These are phyloP conservation scores for Enchytraeus crypticus DNA, from an alignment of 2,888 invertebrate genomes.

Conservation along the genomic window DNA sequence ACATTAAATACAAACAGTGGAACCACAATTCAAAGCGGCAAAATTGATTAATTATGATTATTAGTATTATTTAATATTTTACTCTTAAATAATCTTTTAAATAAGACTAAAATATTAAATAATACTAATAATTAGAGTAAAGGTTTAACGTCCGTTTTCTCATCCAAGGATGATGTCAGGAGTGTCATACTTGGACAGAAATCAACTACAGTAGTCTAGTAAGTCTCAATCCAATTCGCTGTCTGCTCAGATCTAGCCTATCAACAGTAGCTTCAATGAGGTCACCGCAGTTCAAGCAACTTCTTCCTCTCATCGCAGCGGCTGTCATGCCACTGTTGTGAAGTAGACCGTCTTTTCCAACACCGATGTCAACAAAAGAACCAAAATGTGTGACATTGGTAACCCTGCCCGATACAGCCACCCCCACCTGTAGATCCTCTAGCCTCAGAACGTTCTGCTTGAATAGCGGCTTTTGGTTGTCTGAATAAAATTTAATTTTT, in stretches of 20 bases:
- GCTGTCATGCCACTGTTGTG: constrained; percentile 48
- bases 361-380: constrained; percentile 69
- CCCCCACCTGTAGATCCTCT: constrained; percentile 54
- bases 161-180: no score
- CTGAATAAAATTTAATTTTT: constrained; percentile 29
- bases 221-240: constrained; percentile 32
- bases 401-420: constrained; percentile 56
- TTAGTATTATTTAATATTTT: no score
- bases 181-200: no score
- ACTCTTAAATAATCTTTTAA: no score
- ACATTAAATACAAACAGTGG: no score
- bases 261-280: constrained; percentile 35
- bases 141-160: no score
- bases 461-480: constrained; percentile 64
- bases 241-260: constrained; percentile 29
- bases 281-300: constrained; percentile 35
- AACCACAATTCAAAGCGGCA: no score
- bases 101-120: no score
- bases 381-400: constrained; percentile 82
- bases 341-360: constrained; percentile 45
- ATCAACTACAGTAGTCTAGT: no score
- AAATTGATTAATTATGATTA: no score
- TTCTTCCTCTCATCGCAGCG: constrained; percentile 14
- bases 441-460: constrained; percentile 63
- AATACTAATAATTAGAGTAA: no score